phyloP scores from a whole-genome alignment of 2,888 invertebrate species.

The Andricus curvator region DNA sequence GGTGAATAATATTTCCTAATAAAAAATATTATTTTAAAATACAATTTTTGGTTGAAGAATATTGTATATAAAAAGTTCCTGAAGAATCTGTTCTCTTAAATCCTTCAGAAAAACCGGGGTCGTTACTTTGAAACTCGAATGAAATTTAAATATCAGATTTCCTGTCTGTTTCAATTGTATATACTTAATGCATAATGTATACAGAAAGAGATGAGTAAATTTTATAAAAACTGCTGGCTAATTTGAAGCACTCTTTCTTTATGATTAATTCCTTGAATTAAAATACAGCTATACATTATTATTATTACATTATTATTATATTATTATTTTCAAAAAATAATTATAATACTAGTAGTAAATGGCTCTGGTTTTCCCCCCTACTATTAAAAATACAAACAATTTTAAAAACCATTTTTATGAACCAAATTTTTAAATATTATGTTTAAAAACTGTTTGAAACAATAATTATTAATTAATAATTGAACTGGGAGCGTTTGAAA shows the following conservation, averaged over 20 bases:
- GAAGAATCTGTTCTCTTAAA: background rate
- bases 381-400: too few relatives aligned
- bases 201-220: background rate
- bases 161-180: background rate
- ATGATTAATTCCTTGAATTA: background rate
- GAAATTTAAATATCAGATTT: slow-evolving; percentile 27
- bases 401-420: too few relatives aligned
- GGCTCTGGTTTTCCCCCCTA: too few relatives aligned
- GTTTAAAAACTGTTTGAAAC: too few relatives aligned
- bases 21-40: background rate
- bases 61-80: background rate
- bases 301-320: too few relatives aligned
- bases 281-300: too few relatives aligned
- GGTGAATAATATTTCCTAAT: background rate
- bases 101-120: background rate
- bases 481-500: too few relatives aligned
- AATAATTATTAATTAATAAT: too few relatives aligned
- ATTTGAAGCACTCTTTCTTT: background rate
- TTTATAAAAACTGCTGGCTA: background rate
- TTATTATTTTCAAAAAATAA: too few relatives aligned
- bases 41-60: background rate
- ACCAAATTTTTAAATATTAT: too few relatives aligned
- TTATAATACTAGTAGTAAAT: too few relatives aligned
- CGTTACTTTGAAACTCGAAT: slow-evolving; percentile 1
- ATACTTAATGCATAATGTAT: slow-evolving; percentile 16